Evolutionary conservation across 1,140 invertebrate species (phyloP), one percentile per base, ranked within the genome.

Genomic region (Drosophila athabasca): DNA sequence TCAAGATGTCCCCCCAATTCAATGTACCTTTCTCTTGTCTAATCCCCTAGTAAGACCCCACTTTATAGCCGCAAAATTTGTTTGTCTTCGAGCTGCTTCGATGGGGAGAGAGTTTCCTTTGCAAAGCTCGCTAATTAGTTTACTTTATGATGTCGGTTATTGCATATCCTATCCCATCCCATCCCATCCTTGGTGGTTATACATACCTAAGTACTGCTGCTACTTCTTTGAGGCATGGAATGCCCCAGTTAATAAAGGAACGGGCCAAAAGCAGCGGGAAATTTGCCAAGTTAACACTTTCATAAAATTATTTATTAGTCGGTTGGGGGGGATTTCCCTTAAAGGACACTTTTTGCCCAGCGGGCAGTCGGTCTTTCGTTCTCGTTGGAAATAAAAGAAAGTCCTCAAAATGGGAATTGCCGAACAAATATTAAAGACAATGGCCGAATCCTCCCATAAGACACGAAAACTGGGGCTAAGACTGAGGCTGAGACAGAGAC

Each of bases 301-400:
- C 83, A 88, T 87, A 88, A 87, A 87, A 88, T 83, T 76, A 87
- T 87, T 87, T 87, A 87, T 88, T 83, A 82, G 71, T 44, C 62
- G 52, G 31, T 39, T 2, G 35, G 35, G 35, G 66, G 15, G 44
- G 46, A 19, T 19, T 19, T 19, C 17, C 17, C 17, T 1, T 19
- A 19, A 19, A 19, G 49, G 35, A 51, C 26, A 55, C 49, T 49
- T 52, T 1, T 13, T 78, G 54, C 79, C 62, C 75, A 69, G 64
- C 77, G 68, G 61, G 68, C 58, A 45, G 58, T 13, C 67, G 54
- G 39, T 39, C 29, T 19, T 19, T 19, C 17, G 17, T 19, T 19
- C 35, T 61, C 55, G 54, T 29, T 17, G 50, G 31, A 82, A 79
- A 82, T 88, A 82, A 87, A 87, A 82, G 74, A 65, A 74, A 53